phyloP scores from a whole-genome alignment of 2,113 vertebrate genomes.

The Cephalopholis sonnerati region DNA sequence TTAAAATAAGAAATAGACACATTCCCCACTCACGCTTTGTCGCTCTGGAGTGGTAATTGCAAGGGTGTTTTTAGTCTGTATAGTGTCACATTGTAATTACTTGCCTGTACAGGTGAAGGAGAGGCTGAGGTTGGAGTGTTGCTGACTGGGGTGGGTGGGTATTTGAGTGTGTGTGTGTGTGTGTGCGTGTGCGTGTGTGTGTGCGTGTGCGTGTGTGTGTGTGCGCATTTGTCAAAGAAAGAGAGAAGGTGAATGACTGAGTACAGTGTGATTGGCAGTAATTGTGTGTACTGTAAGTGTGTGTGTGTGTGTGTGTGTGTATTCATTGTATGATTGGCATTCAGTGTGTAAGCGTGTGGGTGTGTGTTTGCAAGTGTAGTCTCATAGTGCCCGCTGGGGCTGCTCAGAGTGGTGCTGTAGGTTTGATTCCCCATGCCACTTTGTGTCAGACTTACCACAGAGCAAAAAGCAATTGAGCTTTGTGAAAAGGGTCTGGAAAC shows the following conservation, averaged over 20 bases:
- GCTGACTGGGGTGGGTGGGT: constrained; percentile 24
- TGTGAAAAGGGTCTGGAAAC: constrained; percentile 65
- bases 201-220: constrained; percentile 26
- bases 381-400: constrained; percentile 57
- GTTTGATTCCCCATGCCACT: constrained; percentile 75
- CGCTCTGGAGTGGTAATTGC: constrained; percentile 37
- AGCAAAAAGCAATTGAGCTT: constrained; percentile 69
- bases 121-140: constrained; percentile 55
- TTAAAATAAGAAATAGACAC: constrained; percentile 13
- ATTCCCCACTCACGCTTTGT: not conserved
- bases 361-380: constrained; percentile 45
- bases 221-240: not conserved
- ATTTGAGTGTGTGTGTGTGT: too few relatives aligned
- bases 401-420: constrained; percentile 57
- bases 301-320: constrained; percentile 60
- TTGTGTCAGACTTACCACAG: constrained; percentile 77
- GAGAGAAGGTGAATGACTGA: constrained; percentile 22
- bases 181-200: constrained; percentile 7
- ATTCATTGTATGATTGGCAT: constrained; percentile 47
- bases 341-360: constrained; percentile 43
- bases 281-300: constrained; percentile 58
- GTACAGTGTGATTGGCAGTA: constrained; percentile 64
- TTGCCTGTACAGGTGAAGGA: constrained; percentile 63
- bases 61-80: constrained; percentile 52
- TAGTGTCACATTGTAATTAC: constrained; percentile 73